Evolutionary conservation across 2,888 invertebrate species (phyloP).

Genomic region (Frankliniella intonsa): DNA sequence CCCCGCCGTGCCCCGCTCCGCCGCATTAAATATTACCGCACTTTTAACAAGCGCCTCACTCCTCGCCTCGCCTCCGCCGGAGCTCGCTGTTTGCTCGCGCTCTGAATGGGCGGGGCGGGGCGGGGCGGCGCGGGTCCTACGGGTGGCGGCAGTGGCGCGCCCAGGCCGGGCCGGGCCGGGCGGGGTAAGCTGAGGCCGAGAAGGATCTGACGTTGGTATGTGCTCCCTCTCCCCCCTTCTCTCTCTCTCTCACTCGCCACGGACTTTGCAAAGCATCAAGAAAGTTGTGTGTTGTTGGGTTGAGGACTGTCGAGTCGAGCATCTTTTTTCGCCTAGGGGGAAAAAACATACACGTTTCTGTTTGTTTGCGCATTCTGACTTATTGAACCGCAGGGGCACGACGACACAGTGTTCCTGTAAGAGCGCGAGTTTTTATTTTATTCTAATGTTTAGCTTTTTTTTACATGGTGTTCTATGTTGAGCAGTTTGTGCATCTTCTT

Average conservation of each 20-base stretch:
- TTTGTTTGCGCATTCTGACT: no score
- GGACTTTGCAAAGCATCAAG: background rate
- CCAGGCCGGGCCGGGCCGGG: background rate
- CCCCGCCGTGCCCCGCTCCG: background rate
- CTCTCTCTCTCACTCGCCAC: background rate
- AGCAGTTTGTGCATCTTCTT: no score
- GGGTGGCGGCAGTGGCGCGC: no score
- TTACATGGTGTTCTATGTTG: no score
- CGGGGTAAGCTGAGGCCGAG: no score
- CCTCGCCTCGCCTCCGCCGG: background rate
- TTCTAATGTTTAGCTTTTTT: no score
- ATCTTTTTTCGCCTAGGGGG: background rate
- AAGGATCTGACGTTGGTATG: no score
- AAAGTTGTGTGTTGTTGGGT: background rate
- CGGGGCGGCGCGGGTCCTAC: no score
- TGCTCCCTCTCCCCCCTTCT: background rate
- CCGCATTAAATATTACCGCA: slow-evolving; percentile 24
- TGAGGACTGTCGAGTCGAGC: background rate
- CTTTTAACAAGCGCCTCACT: slow-evolving; percentile 22
- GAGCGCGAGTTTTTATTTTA: no score
- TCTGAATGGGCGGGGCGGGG: background rate
- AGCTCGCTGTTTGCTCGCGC: background rate
- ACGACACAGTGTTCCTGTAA: no score
- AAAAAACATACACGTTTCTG: background rate
- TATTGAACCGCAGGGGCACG: no score